Percentiles rank a stretch among this genome's conserved stretches.
Conservation (phyloP, 2,797 vertebrate genomes). For the Labroides dimidiatus region DNA sequence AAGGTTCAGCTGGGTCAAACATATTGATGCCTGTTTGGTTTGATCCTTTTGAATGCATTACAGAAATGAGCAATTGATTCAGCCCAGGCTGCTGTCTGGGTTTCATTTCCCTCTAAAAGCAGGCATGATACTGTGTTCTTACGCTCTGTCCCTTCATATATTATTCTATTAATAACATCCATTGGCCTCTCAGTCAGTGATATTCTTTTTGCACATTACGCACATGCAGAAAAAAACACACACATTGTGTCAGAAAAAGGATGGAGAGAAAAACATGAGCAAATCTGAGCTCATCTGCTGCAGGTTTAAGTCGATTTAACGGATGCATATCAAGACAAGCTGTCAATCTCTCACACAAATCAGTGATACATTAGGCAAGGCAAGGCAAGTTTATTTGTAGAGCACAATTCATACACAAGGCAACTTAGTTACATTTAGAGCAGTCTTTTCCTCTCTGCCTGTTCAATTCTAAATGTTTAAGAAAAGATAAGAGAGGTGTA, state of each 20-base stretch:
- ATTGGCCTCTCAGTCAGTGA: neutral
- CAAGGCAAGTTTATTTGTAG: too few relatives aligned
- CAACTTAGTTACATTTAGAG: slow-evolving; percentile 30
- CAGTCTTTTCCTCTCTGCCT: slow-evolving; percentile 8
- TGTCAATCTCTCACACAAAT: slow-evolving; percentile 36
- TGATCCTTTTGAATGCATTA: slow-evolving; percentile 45
- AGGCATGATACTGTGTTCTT: slow-evolving; percentile 29
- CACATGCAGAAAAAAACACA: slow-evolving; percentile 19
- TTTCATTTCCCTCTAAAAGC: slow-evolving; percentile 55
- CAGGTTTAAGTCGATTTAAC: slow-evolving; percentile 42
- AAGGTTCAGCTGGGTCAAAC: slow-evolving; percentile 30
- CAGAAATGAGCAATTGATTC: slow-evolving; percentile 51
- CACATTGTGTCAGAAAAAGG: slow-evolving; percentile 24
- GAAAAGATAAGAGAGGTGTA: slow-evolving; percentile 12
- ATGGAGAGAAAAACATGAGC: slow-evolving; percentile 36
- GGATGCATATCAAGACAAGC: slow-evolving; percentile 48
- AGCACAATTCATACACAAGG: too few relatives aligned
- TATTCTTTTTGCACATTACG: slow-evolving; percentile 10
- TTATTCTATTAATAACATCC: slow-evolving; percentile 33
- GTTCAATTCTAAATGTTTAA: slow-evolving; percentile 36
- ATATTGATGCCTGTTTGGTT: slow-evolving; percentile 20
- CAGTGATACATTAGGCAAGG: too few relatives aligned
- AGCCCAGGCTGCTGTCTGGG: slow-evolving; percentile 1
- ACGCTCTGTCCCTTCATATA: slow-evolving; percentile 24
- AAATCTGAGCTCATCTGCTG: slow-evolving; percentile 49